A percentile compares a stretch with the other conserved stretches of the same genome.
Conservation (phyloP, 2,113 vertebrate genomes). For the Melospiza melodia region DNA sequence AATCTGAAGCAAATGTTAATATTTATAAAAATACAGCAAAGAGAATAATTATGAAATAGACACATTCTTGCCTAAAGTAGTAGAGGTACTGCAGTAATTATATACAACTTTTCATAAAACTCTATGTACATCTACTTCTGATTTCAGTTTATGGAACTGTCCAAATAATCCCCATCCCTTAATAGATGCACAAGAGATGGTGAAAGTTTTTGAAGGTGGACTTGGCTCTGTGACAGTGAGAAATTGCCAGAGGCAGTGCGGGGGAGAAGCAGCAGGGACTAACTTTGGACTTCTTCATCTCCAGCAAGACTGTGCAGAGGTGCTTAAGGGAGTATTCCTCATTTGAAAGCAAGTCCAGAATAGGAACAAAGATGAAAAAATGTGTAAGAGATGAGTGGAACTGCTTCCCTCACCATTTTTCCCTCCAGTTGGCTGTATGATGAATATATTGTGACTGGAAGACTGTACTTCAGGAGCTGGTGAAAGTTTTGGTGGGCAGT, state of each 20-base stretch:
- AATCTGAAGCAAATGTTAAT: background rate
- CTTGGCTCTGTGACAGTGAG: background rate
- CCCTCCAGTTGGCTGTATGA: background rate
- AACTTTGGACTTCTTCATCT: background rate
- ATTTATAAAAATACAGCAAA: background rate
- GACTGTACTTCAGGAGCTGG: background rate
- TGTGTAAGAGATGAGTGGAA: background rate
- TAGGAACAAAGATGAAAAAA: background rate
- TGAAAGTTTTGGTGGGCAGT: background rate
- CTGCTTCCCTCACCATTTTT: background rate
- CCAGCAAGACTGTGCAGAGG: background rate
- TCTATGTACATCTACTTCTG: background rate
- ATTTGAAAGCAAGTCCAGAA: background rate
- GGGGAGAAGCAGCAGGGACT: background rate
- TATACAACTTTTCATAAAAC: background rate
- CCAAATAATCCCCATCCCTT: background rate
- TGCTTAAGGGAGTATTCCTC: background rate
- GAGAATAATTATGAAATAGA: background rate
- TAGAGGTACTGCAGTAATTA: background rate
- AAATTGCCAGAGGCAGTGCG: background rate
- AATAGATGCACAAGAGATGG: rapidly evolving
- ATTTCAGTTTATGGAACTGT: background rate
- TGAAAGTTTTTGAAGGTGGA: background rate
- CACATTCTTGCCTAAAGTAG: background rate
- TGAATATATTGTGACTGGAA: background rate